Percentiles rank a stretch among this genome's conserved stretches.
phyloP scores from a whole-genome alignment of 2,113 vertebrate species.

The Trinectes maculatus region DNA sequence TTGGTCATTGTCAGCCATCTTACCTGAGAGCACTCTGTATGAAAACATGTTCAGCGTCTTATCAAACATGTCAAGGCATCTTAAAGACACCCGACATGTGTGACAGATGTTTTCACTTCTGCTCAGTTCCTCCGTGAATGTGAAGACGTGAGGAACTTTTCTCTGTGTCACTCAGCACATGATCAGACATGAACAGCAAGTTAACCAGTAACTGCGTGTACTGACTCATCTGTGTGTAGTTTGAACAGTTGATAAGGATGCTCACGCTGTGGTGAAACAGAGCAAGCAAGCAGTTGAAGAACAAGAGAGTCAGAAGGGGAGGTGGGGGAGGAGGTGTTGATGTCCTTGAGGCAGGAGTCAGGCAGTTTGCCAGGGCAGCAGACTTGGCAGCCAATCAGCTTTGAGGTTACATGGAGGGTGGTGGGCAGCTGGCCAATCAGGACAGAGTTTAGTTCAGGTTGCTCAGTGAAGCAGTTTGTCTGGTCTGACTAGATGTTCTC shows the following conservation, averaged over 20 bases:
- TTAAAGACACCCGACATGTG: too few relatives aligned
- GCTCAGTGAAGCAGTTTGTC: conserved; percentile 55
- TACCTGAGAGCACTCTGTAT: not conserved
- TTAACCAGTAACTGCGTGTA: conserved; percentile 44
- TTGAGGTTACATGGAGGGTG: not conserved
- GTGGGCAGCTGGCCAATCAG: conserved; percentile 46
- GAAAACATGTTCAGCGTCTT: not conserved
- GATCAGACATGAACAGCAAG: conserved; percentile 36
- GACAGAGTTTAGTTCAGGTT: conserved; percentile 24
- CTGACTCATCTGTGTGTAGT: conserved; percentile 45
- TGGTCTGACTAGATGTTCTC: conserved; percentile 70
- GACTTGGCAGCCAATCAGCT: conserved; percentile 45
- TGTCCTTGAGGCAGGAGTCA: conserved; percentile 52
- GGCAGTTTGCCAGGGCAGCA: conserved; percentile 24
- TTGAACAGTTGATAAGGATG: conserved; percentile 47
- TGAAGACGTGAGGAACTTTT: not conserved
- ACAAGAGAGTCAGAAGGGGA: conserved; percentile 1
- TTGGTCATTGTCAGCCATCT: too few relatives aligned
- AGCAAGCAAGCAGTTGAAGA: not conserved
- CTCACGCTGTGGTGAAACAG: too few relatives aligned
- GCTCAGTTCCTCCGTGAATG: not conserved
- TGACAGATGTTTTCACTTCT: not conserved
- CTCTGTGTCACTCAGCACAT: conserved; percentile 7
- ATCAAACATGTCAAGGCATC: not conserved
- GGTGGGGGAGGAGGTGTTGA: conserved; percentile 7